Conservation (phyloP, 1,140 invertebrate species). For the Neodiprion fabricii region DNA sequence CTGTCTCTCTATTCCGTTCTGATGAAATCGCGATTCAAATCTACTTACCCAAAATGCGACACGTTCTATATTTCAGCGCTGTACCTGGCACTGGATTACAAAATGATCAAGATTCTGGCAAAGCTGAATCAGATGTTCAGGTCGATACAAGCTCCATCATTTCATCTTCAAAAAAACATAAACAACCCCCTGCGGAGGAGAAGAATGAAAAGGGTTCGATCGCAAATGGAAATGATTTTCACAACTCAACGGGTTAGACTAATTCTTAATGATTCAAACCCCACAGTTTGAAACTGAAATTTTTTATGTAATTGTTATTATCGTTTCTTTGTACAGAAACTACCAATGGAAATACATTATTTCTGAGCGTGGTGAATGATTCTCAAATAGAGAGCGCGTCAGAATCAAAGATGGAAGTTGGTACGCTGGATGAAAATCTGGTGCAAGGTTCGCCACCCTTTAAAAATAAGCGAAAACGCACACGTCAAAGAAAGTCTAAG, state of each 20-base stretch:
- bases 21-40: background rate
- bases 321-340: conserved; percentile 23
- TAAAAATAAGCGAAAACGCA: conserved; percentile 30
- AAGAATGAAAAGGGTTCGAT: background rate
- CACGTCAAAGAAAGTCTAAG: conserved; percentile 27
- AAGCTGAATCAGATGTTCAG: background rate
- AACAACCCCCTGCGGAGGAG: background rate
- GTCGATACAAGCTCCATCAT: background rate
- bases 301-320: too few species aligned
- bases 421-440: conserved; percentile 23
- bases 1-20: conserved; percentile 6
- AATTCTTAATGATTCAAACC: conserved; percentile 17
- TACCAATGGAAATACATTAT: conserved; percentile 22
- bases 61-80: conserved; percentile 30
- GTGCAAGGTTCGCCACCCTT: background rate
- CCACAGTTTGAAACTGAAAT: background rate
- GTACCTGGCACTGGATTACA: conserved; percentile 33
- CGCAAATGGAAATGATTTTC: background rate
- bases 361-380: conserved; percentile 29
- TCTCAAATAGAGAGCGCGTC: conserved; percentile 19
- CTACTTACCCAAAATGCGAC: background rate
- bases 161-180: background rate
- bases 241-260: conserved; percentile 1
- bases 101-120: background rate
- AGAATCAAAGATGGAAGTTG: conserved; percentile 30